Evolutionary conservation across 2,888 invertebrate species (phyloP), one percentile per base, ranked within the genome.

Genomic region (Lepetodrilus schrolli): DNA sequence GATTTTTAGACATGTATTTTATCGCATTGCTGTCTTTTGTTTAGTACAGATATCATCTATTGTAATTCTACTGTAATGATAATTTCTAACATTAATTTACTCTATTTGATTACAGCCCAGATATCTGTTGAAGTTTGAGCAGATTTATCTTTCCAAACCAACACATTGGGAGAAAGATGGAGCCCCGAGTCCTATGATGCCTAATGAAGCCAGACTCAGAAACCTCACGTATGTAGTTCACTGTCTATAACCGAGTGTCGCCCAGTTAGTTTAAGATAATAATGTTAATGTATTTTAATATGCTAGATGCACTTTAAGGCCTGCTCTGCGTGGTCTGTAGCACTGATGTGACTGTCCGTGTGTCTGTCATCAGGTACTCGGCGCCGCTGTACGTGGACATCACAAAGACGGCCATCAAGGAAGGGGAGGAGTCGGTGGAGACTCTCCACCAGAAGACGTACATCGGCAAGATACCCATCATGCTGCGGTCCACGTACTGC

Each of bases 131-230:
- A 99, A 99, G 91, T 99, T 99, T 91, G 99, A 98, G 90, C 99
- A 99, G 92, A 99, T 99, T 90, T 99, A 99, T 90, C 91, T 99
- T 58, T 99, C 99, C 0, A 99, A 99, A 91, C 99, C 99, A 1
- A 99, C 99, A 5, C 99, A 99, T 93, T 99, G 99, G 99, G 99
- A 99, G 91, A 99, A 99, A 92, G 99, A 99, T 93, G 99, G 99
- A 88, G 97, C 98, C 0, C 98, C 99, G 13, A 96, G 96, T 74
- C 98, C 98, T 75, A 98, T 99, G 98, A 99, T 99, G 89, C 99
- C 99, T 0, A 99, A 99, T 88, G 99, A 99, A 92, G 99, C 99
- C 3, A 94, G 99, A 78, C 93, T 99, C 71, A 93, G 99, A 74
- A 99, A 99, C 92, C 92, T 99, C 48, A 98, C 98, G 87, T 91